phyloP scores from a whole-genome alignment of 2,797 vertebrate genomes.

The Chromobotia macracanthus region DNA sequence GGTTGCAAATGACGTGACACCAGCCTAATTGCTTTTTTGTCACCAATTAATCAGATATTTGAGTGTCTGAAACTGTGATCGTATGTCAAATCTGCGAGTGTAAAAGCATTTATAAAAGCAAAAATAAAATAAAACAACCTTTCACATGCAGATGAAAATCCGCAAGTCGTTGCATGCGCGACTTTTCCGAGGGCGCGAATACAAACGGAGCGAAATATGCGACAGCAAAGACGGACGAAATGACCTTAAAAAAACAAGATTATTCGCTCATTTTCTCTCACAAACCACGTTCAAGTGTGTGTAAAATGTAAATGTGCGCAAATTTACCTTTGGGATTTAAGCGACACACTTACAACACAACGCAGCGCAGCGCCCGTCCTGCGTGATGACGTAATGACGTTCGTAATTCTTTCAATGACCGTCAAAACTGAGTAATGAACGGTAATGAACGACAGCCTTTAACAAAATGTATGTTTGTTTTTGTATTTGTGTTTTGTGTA shows the following conservation, averaged over 20 bases:
- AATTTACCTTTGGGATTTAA: slow-evolving; percentile 6
- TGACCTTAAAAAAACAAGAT: not conserved
- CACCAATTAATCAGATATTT: not conserved
- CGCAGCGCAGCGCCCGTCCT: too few relatives aligned
- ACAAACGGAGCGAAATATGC: not conserved
- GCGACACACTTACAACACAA: not conserved
- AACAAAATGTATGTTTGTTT: not conserved
- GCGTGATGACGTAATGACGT: too few relatives aligned
- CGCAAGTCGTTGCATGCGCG: too few relatives aligned
- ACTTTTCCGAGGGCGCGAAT: not conserved
- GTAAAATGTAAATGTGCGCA: not conserved
- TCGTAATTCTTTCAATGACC: too few relatives aligned
- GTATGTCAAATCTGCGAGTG: not conserved
- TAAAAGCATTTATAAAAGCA: too few relatives aligned
- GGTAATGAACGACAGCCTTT: not conserved
- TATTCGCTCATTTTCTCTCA: not conserved
- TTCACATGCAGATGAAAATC: not conserved
- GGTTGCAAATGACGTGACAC: not conserved
- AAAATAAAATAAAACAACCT: rapidly evolving
- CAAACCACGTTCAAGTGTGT: not conserved
- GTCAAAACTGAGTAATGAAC: too few relatives aligned
- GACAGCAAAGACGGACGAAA: not conserved
- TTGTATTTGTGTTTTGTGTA: too few relatives aligned
- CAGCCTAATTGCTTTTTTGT: not conserved
- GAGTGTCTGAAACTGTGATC: not conserved